Evolutionary conservation across 30 jellyfish, hydroid and myxozoan genomes (phyloP).

Genomic region (Sanderia malayensis): DNA sequence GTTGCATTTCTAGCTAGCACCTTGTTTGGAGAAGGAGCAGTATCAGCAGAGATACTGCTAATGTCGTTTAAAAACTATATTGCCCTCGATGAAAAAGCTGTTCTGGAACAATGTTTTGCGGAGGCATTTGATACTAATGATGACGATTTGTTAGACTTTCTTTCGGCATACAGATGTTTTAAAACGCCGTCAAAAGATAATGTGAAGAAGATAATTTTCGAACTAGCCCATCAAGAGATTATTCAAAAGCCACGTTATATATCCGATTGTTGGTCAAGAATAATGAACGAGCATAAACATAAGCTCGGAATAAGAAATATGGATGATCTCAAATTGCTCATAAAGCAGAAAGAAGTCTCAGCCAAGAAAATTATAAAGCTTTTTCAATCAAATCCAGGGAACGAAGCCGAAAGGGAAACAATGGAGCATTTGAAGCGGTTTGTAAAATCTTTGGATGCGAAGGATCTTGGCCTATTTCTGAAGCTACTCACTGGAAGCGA

Average conservation of each 20-base stretch:
- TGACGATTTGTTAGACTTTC: conserved; percentile 15
- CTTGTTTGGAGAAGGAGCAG: conserved; percentile 9
- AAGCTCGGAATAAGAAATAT: background rate
- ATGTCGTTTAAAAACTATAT: conserved; percentile 4
- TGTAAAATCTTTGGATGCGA: background rate
- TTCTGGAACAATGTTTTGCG: background rate
- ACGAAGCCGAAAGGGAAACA: conserved; percentile 6
- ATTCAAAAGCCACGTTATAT: conserved; percentile 26
- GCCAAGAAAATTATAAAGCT: background rate
- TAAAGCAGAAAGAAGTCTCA: background rate
- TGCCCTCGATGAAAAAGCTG: background rate
- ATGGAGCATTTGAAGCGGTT: conserved; percentile 4
- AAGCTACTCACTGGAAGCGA: conserved; percentile 25
- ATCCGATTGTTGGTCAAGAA: conserved; percentile 7
- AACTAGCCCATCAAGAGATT: conserved; percentile 31
- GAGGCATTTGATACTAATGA: conserved; percentile 21
- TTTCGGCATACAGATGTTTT: conserved; percentile 14
- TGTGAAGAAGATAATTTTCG: background rate
- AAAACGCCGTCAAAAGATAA: conserved; percentile 10
- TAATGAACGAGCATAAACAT: background rate
- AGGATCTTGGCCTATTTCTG: background rate
- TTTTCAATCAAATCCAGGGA: background rate
- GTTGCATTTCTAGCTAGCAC: conserved; percentile 5
- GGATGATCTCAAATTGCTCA: background rate
- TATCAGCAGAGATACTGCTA: background rate